These are phyloP conservation scores for Pangasius larnaudii DNA, from an alignment of 2,797 vertebrate genomes.

Conservation along the genomic window DNA sequence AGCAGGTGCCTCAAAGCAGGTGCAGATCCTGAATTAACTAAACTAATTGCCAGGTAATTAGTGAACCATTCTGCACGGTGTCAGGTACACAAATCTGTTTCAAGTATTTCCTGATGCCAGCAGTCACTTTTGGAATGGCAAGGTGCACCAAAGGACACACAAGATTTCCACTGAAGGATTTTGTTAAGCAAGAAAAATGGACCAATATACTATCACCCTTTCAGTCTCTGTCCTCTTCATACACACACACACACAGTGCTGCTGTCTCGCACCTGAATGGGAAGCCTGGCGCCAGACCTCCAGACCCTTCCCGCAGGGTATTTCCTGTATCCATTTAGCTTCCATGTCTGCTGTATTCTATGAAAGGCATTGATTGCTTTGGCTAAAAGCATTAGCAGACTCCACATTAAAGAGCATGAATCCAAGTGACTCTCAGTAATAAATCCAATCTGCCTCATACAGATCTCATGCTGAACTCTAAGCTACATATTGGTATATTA, in stretches of 20 bases:
- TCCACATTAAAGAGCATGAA: background rate
- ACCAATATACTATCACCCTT: background rate
- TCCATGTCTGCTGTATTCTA: constrained; percentile 37
- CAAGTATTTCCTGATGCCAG: background rate
- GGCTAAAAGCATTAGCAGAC: background rate
- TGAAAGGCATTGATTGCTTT: background rate
- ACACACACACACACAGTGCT: background rate
- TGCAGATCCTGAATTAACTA: constrained; percentile 31
- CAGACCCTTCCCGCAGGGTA: constrained; percentile 2
- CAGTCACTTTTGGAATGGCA: background rate
- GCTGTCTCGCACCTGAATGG: background rate
- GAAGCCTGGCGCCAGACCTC: background rate
- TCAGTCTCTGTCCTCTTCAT: background rate
- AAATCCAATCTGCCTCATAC: background rate
- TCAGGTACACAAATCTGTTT: constrained; percentile 25
- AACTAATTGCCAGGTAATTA: constrained; percentile 41
- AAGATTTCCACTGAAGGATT: background rate
- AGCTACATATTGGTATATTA: background rate
- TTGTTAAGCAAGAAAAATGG: background rate
- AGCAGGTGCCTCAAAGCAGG: constrained; percentile 32
- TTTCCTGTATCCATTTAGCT: constrained; percentile 45
- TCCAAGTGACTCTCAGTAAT: background rate
- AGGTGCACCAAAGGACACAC: background rate
- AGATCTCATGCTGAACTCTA: background rate
- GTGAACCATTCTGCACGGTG: constrained; percentile 20